Evolutionary conservation across 2,113 vertebrate species (phyloP).

Genomic region (Tamias sibiricus): DNA sequence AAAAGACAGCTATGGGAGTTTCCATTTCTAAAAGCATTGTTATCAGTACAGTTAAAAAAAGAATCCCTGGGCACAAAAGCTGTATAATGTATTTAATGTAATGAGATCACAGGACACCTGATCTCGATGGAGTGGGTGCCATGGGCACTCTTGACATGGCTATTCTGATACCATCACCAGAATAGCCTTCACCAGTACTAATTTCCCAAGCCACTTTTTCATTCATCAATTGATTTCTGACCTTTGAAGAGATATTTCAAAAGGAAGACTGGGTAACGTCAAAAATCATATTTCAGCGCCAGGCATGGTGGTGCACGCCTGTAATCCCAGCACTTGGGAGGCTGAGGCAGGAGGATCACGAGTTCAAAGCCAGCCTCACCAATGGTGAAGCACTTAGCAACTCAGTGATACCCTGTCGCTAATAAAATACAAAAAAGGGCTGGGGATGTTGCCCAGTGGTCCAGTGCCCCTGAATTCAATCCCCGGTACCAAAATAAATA

Average conservation of each 20-base stretch:
- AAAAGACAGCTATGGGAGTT: not conserved
- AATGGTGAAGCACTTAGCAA: too few relatives aligned
- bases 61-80: not conserved
- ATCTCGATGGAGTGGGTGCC: not conserved
- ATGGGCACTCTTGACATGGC: not conserved
- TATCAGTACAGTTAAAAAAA: not conserved
- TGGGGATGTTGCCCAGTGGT: too few relatives aligned
- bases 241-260: not conserved
- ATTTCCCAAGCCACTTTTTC: slow-evolving; percentile 6
- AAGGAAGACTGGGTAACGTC: not conserved
- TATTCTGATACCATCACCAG: not conserved
- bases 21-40: not conserved
- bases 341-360: too few relatives aligned
- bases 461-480: too few relatives aligned
- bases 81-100: not conserved
- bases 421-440: too few relatives aligned
- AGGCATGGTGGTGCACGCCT: too few relatives aligned
- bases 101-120: not conserved
- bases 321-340: too few relatives aligned
- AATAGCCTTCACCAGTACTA: not conserved
- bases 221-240: slow-evolving; percentile 13
- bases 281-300: not conserved
- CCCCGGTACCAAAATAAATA: too few relatives aligned
- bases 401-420: too few relatives aligned
- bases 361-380: too few relatives aligned